phyloP scores from a whole-genome alignment of 64 coral and sea anemone species.

The Pocillopora damicornis region DNA sequence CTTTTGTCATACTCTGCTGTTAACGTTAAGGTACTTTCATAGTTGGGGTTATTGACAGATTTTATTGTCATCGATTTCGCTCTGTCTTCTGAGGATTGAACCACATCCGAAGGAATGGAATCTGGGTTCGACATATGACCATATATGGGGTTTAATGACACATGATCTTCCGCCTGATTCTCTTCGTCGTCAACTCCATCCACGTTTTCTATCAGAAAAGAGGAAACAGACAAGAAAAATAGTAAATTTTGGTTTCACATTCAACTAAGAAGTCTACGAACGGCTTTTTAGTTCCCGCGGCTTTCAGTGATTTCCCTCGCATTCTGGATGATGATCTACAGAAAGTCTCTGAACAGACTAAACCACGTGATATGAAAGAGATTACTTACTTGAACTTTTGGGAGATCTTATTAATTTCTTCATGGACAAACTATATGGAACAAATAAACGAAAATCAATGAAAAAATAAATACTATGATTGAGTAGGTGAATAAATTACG shows the following conservation, averaged over 20 bases:
- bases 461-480: neutral
- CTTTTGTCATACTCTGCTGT: neutral
- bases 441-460: neutral
- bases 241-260: no score
- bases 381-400: neutral
- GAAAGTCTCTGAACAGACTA: no score
- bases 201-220: neutral
- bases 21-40: conserved; percentile 29
- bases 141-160: neutral
- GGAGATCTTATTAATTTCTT: neutral
- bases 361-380: no score
- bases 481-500: no score
- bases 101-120: neutral
- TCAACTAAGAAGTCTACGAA: no score
- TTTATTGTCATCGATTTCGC: conserved; percentile 2
- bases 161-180: neutral
- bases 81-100: neutral
- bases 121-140: neutral
- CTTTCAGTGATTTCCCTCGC: no score
- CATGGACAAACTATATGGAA: neutral
- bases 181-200: neutral
- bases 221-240: neutral
- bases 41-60: conserved; percentile 47
- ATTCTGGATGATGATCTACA: no score
- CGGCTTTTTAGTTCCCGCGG: no score